Percentiles rank a stretch among this genome's conserved stretches.
Conservation (phyloP, 2,888 invertebrate species). For the Eretmocerus hayati region DNA sequence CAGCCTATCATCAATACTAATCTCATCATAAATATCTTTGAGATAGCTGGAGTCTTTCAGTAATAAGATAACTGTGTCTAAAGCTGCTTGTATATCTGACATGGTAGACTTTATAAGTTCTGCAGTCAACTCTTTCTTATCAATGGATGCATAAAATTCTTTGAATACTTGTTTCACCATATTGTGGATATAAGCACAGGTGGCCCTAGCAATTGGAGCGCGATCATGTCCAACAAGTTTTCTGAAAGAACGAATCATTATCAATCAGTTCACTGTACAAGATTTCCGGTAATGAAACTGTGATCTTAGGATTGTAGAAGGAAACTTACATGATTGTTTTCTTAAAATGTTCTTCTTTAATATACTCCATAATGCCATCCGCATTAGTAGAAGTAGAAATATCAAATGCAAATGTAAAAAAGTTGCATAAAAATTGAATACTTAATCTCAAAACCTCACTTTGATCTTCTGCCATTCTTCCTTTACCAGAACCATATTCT, state of each 20-base stretch:
- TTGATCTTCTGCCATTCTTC: constrained; percentile 23
- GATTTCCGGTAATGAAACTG: no score
- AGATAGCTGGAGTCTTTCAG: constrained; percentile 27
- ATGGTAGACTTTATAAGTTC: constrained; percentile 29
- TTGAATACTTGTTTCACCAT: constrained; percentile 25
- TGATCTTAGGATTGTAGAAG: no score
- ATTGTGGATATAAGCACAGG: constrained; percentile 37
- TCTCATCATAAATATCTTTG: constrained; percentile 28
- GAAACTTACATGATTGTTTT: constrained; percentile 30
- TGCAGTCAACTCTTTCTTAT: constrained; percentile 25
- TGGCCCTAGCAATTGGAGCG: constrained; percentile 28
- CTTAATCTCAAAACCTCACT: constrained; percentile 31
- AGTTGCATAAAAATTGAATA: constrained; percentile 40
- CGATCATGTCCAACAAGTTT: constrained; percentile 25
- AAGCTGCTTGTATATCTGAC: constrained; percentile 31
- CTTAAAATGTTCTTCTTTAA: constrained; percentile 29
- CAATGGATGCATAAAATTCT: constrained; percentile 25
- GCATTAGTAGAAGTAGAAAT: constrained; percentile 15
- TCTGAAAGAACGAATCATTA: constrained; percentile 27
- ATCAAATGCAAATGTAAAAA: constrained; percentile 32
- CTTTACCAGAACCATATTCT: constrained; percentile 8
- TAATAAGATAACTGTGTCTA: constrained; percentile 31
- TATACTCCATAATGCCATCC: constrained; percentile 22
- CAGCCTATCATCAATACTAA: constrained; percentile 30
- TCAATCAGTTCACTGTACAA: no score